phyloP scores from a whole-genome alignment of 2,113 vertebrate species.

The Corythornis madagascariensis region DNA sequence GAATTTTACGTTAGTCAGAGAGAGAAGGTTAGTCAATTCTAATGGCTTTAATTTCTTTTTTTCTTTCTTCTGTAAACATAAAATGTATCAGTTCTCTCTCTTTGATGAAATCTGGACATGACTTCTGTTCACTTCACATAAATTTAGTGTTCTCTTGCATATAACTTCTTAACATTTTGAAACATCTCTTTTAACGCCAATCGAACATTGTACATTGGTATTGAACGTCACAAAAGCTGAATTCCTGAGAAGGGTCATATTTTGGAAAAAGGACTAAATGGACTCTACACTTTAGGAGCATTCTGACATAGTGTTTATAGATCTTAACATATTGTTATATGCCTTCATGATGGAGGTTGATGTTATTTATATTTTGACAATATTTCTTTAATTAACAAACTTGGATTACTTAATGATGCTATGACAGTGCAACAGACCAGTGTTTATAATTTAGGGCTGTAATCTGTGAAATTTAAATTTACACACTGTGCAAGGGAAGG shows the following conservation, averaged over 20 bases:
- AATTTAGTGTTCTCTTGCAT: not conserved
- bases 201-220: not conserved
- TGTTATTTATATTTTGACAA: not conserved
- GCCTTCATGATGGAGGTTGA: not conserved
- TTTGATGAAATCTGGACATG: not conserved
- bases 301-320: not conserved
- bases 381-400: not conserved
- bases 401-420: not conserved
- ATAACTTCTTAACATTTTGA: not conserved
- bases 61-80: not conserved
- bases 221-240: not conserved
- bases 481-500: not conserved
- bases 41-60: not conserved
- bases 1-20: not conserved
- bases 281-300: not conserved
- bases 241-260: not conserved
- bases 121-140: not conserved
- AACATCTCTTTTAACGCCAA: not conserved
- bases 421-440: not conserved
- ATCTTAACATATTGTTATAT: not conserved
- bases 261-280: not conserved
- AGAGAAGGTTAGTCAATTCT: not conserved
- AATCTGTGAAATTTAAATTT: not conserved
- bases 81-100: not conserved
- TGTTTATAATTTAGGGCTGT: not conserved